A percentile compares a stretch with the other conserved stretches of the same genome.
phyloP scores from a whole-genome alignment of 2,797 vertebrate species.

The Poeciliopsis presidionis region DNA sequence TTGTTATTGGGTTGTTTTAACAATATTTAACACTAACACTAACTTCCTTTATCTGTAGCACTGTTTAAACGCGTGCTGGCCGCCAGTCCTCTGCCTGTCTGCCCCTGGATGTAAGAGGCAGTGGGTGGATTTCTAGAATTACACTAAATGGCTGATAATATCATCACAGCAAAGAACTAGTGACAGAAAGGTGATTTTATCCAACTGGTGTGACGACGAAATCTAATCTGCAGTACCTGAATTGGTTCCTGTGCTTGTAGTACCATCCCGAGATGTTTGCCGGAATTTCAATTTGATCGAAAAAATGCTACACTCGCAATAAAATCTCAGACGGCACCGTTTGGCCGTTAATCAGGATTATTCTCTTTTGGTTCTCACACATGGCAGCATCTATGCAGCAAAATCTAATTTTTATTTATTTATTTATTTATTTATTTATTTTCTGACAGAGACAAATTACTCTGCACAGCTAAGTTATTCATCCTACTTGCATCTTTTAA shows the following conservation, averaged over 20 bases:
- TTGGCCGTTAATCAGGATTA: slow-evolving; percentile 39
- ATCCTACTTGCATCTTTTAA: slow-evolving; percentile 27
- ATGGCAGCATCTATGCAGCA: slow-evolving; percentile 25
- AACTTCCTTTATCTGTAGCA: background rate
- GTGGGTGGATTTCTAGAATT: slow-evolving; percentile 61
- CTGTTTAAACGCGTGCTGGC: slow-evolving; percentile 6
- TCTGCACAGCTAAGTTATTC: slow-evolving; percentile 38
- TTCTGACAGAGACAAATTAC: slow-evolving; percentile 36
- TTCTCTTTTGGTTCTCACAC: slow-evolving; percentile 18
- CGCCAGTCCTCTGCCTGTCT: slow-evolving; percentile 44
- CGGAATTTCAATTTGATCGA: slow-evolving; percentile 54
- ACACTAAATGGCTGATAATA: slow-evolving; percentile 61
- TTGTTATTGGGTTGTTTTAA: background rate
- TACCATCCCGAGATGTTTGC: slow-evolving; percentile 46
- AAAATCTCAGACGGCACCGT: slow-evolving; percentile 19
- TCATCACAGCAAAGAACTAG: slow-evolving; percentile 53
- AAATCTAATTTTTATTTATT: background rate
- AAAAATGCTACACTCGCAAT: slow-evolving; percentile 9
- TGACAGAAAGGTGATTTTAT: slow-evolving; percentile 57
- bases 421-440: background rate
- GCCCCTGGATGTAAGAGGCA: slow-evolving; percentile 42
- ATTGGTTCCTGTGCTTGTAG: slow-evolving; percentile 49
- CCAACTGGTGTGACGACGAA: slow-evolving; percentile 54
- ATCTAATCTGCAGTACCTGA: slow-evolving; percentile 62
- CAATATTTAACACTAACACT: too few species aligned